Percentiles rank a stretch among this genome's conserved stretches.
These are phyloP conservation scores for Phymorhynchus buccinoides DNA, from an alignment of 1,140 invertebrate genomes.

Conservation along the genomic window DNA sequence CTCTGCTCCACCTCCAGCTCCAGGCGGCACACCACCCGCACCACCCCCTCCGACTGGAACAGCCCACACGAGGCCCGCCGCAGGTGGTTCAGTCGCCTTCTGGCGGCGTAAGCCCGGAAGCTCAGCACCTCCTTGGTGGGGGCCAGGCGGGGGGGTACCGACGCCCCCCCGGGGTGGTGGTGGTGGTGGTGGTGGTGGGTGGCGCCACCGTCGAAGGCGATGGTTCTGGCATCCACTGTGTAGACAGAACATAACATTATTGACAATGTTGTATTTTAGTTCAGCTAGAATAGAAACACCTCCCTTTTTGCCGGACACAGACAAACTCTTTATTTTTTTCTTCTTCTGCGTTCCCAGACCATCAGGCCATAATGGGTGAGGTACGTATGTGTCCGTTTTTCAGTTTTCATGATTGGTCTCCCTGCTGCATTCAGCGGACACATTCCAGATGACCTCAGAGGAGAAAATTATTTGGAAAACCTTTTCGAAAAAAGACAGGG, in stretches of 20 bases:
- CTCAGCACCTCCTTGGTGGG: slow-evolving; percentile 75
- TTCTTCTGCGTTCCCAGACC: no score
- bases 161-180: slow-evolving; percentile 33
- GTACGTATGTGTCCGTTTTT: no score
- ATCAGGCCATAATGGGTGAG: no score
- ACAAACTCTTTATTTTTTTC: no score
- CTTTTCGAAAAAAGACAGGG: no score
- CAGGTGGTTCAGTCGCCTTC: slow-evolving; percentile 71
- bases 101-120: slow-evolving; percentile 72
- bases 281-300: no score
- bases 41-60: slow-evolving; percentile 72
- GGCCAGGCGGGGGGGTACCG: slow-evolving; percentile 59
- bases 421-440: no score
- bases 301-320: no score
- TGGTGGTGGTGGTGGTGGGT: background rate
- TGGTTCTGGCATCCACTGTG: slow-evolving; percentile 67
- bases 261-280: no score
- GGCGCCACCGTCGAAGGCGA: slow-evolving; percentile 52
- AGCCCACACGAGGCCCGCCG: slow-evolving; percentile 71
- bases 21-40: slow-evolving; percentile 69
- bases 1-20: slow-evolving; percentile 74
- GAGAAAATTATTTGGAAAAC: no score
- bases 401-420: no score
- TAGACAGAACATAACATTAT: slow-evolving; percentile 35
- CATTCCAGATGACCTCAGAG: no score